Evolutionary conservation across 1,140 invertebrate genomes (phyloP), one percentile per base, ranked within the genome.

Genomic region (Conus betulinus): DNA sequence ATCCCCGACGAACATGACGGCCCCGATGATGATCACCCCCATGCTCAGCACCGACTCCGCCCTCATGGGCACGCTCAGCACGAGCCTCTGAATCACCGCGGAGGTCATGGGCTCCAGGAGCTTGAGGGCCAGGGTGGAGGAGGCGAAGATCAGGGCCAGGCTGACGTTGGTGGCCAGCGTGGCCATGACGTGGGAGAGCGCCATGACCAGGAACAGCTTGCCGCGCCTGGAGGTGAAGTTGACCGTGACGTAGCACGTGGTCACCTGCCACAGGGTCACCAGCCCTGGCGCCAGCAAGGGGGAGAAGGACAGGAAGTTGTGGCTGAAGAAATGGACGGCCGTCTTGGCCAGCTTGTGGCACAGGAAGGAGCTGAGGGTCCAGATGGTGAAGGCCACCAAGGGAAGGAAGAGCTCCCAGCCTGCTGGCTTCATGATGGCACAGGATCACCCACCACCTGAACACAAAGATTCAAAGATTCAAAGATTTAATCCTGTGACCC

Each of bases 91-190:
- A 11, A 87, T 82, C 10, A 88, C n/a, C 11, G 90, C 90, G 11
- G 83, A 89, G 0, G 85, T 88, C 51, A 89, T 67, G 20, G 90
- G 90, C 53, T 91, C 90, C 81, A 85, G n/a, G 27, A 90, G 57
- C 84, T 91, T 91, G 84, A 91, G 82, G 60, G 90, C 88, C 27
- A 91, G 74, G 1, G 90, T 89, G 8, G 90, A 91, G n/a, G 88
- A 88, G 4, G 90, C 88, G 39, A 85, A 85, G 60, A 91, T 88
- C 7, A 89, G 39, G 17, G 87, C 11, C 84, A 91, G 81, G 78
- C 90, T 91, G 84, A 27, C 17, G 88, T 91, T 91, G 57, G 88
- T 91, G 11, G 79, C 20, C 23, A 91, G 55, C 5, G 90, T 91
- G 8, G 88, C 88, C 52, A 88, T 3, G 27, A 84, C 17, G 71